Evolutionary conservation across 2,888 invertebrate genomes (phyloP), one percentile per base, ranked within the genome.

Genomic region (Anthoptus insignis): DNA sequence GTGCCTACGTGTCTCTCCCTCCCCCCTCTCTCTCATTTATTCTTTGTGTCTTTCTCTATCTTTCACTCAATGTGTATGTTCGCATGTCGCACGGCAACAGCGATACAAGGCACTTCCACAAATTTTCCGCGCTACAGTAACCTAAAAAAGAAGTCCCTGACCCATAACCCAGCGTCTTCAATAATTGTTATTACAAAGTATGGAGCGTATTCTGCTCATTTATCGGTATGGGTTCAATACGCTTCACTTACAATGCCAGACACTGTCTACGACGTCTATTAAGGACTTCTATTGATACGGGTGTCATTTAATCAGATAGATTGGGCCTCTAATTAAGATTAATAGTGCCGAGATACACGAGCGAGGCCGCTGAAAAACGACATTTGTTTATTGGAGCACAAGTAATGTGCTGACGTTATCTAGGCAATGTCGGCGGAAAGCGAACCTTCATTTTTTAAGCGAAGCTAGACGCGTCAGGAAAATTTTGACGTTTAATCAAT

Each of bases 261-360:
- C 63, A 59, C 13, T 22, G 58, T 58, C 64, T 64, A 57, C 64
- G 29, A 49, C 52, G 65, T 53, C 37, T 64, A 67, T 70, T 65
- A 59, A 65, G 58, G 56, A 64, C 54, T 49, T 56, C 39, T 57
- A 60, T 70, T 69, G 59, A 66, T 66, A 53, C 53, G 59, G 63
- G 59, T 65, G 59, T 24, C 60, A 58, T 65, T 64, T 57, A 61
- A 69, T 70, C 66, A 70, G 59, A 58, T 49, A 58, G 53, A 60
- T 67, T 49, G 54, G 57, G 70, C 67, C 64, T 74, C 74, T 75
- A 70, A 79, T 82, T 77, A 76, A 80, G 81, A 81, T 80, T 77
- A 80, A 78, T 79, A 75, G 74, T 72, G 73, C 13, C 29, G 22
- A 64, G n/a, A 14, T 50, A 22, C 47, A 21, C 24, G 14, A 56